Percentiles rank a stretch among this genome's conserved stretches.
These are phyloP conservation scores for Xyliphius kryptos DNA, from an alignment of 2,113 vertebrate genomes.

Conservation along the genomic window DNA sequence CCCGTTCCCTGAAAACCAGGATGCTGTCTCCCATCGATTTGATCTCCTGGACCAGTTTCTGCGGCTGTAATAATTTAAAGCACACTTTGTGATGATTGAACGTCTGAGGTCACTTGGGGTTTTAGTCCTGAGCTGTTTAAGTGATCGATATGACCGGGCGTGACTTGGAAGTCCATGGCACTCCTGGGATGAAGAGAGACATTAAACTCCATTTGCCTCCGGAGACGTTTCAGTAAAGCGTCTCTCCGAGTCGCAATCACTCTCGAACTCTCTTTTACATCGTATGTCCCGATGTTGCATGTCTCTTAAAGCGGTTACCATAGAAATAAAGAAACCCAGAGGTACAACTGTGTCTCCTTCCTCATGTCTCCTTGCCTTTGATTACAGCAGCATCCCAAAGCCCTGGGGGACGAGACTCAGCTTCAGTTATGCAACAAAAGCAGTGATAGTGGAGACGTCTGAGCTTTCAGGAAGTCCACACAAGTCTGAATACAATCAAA, in stretches of 20 bases:
- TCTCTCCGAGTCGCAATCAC: slow-evolving; percentile 8
- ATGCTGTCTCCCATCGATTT: too few relatives aligned
- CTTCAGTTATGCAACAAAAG: too few relatives aligned
- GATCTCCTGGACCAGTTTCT: not conserved
- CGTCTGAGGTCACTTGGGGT: slow-evolving; percentile 17
- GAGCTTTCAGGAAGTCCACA: not conserved
- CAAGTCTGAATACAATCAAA: too few relatives aligned
- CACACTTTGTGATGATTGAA: slow-evolving; percentile 15
- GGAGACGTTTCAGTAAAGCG: slow-evolving; percentile 18
- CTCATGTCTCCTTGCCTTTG: not conserved
- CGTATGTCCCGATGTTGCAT: not conserved
- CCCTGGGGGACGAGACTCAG: too few relatives aligned
- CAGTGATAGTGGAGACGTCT: not conserved
- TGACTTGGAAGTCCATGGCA: slow-evolving; percentile 26
- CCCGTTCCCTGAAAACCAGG: too few relatives aligned
- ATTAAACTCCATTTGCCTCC: slow-evolving; percentile 26
- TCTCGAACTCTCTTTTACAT: slow-evolving; percentile 6
- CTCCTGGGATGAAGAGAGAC: slow-evolving; percentile 28
- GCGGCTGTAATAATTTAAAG: slow-evolving; percentile 15
- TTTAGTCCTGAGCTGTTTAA: slow-evolving; percentile 29
- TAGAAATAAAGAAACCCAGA: slow-evolving; percentile 16
- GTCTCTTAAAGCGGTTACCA: slow-evolving; percentile 12
- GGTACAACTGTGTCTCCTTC: not conserved
- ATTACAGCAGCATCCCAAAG: not conserved
- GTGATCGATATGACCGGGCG: slow-evolving; percentile 31